Evolutionary conservation across 2,113 vertebrate species (phyloP).

Genomic region (Atrichornis clamosus): DNA sequence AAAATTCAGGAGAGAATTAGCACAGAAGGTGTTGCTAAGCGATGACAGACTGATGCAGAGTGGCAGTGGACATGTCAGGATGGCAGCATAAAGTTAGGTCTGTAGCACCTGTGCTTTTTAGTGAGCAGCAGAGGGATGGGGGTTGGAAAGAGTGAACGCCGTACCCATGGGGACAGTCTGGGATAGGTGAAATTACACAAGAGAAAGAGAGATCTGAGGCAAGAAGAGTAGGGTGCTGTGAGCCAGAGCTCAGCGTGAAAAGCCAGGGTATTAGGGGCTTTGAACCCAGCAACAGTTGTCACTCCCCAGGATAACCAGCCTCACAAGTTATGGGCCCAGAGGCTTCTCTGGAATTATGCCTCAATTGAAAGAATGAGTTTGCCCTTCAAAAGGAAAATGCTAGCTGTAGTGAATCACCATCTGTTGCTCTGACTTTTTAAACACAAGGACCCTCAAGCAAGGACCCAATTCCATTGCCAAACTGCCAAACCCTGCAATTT

Average conservation of each 20-base stretch:
- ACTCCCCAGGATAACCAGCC: background rate
- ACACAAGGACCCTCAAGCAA: background rate
- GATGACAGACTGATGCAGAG: fast-evolving
- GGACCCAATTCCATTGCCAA: background rate
- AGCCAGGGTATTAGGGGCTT: background rate
- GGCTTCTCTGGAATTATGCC: background rate
- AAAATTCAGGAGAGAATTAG: background rate
- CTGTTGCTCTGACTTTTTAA: background rate
- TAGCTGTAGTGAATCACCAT: background rate
- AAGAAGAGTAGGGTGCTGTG: background rate
- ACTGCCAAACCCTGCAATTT: background rate
- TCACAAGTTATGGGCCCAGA: background rate
- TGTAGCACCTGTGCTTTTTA: background rate
- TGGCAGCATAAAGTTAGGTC: fast-evolving
- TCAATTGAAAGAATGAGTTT: background rate
- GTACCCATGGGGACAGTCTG: background rate
- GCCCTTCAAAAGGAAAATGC: background rate
- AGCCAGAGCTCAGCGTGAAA: background rate
- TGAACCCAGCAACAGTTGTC: background rate
- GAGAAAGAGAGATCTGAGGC: background rate
- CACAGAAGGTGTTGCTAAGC: background rate
- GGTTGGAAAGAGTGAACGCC: background rate
- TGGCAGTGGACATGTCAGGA: fast-evolving
- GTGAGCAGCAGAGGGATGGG: background rate
- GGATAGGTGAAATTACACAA: background rate